phyloP scores from a whole-genome alignment of 2,888 invertebrate genomes.

The Coleophora flavipennella region DNA sequence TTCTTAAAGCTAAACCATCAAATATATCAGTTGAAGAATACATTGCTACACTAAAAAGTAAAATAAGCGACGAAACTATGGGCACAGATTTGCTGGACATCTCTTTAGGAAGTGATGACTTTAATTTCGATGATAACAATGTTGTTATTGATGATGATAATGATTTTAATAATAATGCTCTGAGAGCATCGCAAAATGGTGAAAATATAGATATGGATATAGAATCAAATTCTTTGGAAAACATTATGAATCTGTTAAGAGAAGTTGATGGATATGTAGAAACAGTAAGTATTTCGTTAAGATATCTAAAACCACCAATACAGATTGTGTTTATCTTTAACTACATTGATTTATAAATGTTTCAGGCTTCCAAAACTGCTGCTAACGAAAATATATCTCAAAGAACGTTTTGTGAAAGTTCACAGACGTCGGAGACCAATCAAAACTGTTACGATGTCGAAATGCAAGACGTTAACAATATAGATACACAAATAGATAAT shows the following conservation, averaged over 20 bases:
- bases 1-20: conserved; percentile 38
- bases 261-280: conserved; percentile 1
- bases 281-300: too few relatives aligned
- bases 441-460: too few relatives aligned
- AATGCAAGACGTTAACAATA: too few relatives aligned
- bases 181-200: background rate
- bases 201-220: conserved; percentile 6
- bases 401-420: too few relatives aligned
- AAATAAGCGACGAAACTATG: conserved; percentile 19
- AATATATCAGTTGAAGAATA: conserved; percentile 24
- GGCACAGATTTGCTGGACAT: conserved; percentile 23
- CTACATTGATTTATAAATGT: too few relatives aligned
- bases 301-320: too few relatives aligned
- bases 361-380: too few relatives aligned
- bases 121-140: conserved; percentile 23
- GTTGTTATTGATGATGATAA: conserved; percentile 1
- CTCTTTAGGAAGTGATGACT: conserved; percentile 39
- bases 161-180: conserved; percentile 1
- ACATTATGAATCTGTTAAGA: conserved; percentile 1
- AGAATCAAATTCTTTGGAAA: conserved; percentile 2
- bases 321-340: too few relatives aligned
- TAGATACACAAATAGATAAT: too few relatives aligned
- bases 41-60: conserved; percentile 27
- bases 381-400: too few relatives aligned
- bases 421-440: too few relatives aligned